A percentile compares a stretch with the other conserved stretches of the same genome.
Conservation (phyloP, 2,113 vertebrate species). For the Lucifuga dentata region DNA sequence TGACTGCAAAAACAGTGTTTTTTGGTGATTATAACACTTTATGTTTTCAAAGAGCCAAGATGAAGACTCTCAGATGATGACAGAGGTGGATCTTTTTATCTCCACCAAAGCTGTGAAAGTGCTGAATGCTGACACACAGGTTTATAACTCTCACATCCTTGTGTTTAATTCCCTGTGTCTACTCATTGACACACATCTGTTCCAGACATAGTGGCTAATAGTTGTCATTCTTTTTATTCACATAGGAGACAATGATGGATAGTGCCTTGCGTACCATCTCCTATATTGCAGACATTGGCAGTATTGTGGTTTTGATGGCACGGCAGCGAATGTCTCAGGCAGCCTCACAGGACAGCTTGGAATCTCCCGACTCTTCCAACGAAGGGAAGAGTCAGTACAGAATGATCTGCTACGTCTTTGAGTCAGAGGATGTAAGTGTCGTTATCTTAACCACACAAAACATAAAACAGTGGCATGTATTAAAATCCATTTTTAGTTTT, state of each 20-base stretch:
- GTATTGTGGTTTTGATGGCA: slow-evolving; percentile 97
- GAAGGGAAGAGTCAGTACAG: slow-evolving; percentile 94
- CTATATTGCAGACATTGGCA: slow-evolving; percentile 97
- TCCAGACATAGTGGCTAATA: background rate
- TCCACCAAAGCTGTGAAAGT: slow-evolving; percentile 99
- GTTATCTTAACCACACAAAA: too few relatives aligned
- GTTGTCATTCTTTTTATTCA: slow-evolving; percentile 3
- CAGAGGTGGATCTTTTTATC: slow-evolving; percentile 98
- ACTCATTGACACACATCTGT: background rate
- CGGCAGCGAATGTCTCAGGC: slow-evolving; percentile 91
- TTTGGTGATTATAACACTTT: too few relatives aligned
- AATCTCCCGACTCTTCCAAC: slow-evolving; percentile 86
- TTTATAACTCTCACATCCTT: slow-evolving; percentile 59
- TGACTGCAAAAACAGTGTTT: too few relatives aligned
- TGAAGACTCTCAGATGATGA: slow-evolving; percentile 91
- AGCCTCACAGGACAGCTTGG: slow-evolving; percentile 92
- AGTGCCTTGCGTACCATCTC: slow-evolving; percentile 97
- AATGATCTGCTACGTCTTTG: slow-evolving; percentile 98
- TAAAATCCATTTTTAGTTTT: background rate
- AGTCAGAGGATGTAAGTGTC: slow-evolving; percentile 96
- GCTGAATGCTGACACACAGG: slow-evolving; percentile 98
- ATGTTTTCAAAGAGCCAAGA: slow-evolving; percentile 86
- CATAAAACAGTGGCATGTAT: too few relatives aligned
- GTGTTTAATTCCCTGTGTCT: background rate
- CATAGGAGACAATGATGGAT: slow-evolving; percentile 97